These are phyloP conservation scores for Sakesphorus luctuosus DNA, from an alignment of 2,113 vertebrate species.

Conservation along the genomic window DNA sequence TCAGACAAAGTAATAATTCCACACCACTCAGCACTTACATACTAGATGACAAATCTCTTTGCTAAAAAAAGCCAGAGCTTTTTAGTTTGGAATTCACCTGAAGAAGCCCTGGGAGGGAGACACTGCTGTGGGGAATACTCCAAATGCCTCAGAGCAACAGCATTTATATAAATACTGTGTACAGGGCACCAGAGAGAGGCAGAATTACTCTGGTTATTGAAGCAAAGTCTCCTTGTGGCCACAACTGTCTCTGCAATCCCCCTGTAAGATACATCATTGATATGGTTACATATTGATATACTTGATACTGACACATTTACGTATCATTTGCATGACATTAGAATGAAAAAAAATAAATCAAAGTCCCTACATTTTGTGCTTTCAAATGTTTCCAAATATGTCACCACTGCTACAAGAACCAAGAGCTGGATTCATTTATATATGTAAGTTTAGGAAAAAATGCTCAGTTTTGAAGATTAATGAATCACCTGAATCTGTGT, in stretches of 20 bases:
- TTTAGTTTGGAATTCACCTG: neutral
- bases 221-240: neutral
- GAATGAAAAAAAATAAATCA: accelerated
- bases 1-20: neutral
- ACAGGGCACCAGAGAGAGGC: neutral
- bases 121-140: neutral
- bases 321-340: neutral
- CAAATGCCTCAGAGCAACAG: neutral
- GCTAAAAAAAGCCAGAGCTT: neutral
- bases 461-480: neutral
- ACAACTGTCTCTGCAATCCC: neutral
- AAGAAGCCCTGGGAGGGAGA: neutral
- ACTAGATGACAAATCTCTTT: neutral
- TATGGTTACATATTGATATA: too few species aligned
- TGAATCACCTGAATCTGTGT: neutral
- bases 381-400: neutral
- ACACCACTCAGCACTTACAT: neutral
- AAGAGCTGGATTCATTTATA: neutral
- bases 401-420: neutral
- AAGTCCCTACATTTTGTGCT: neutral
- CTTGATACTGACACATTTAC: neutral
- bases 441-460: neutral
- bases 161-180: neutral
- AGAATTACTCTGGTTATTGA: neutral
- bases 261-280: neutral